These are phyloP conservation scores for Plotosus lineatus DNA, from an alignment of 2,113 vertebrate genomes.

Conservation along the genomic window DNA sequence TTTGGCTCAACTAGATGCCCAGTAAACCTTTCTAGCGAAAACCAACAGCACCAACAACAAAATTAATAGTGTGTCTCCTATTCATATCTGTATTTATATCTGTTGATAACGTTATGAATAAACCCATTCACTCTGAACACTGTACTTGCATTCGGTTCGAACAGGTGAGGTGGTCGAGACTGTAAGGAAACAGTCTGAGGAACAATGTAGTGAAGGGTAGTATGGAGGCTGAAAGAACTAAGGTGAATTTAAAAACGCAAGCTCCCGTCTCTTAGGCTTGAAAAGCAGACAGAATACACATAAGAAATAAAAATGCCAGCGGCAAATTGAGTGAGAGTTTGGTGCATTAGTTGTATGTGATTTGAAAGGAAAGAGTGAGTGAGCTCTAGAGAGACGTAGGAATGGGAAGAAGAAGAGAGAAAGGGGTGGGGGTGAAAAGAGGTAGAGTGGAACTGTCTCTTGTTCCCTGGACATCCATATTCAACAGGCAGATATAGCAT, in stretches of 20 bases:
- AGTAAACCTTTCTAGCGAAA: too few relatives aligned
- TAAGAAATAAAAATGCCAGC: constrained; percentile 17
- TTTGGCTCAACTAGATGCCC: not conserved
- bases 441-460: constrained; percentile 39
- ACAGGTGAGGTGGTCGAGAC: not conserved
- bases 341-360: constrained; percentile 23
- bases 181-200: not conserved
- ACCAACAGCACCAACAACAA: not conserved
- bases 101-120: too few relatives aligned
- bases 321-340: constrained; percentile 21
- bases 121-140: too few relatives aligned
- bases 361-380: constrained; percentile 18
- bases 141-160: too few relatives aligned
- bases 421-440: constrained; percentile 8
- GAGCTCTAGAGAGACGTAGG: not conserved
- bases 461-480: constrained; percentile 44
- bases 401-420: not conserved
- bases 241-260: not conserved
- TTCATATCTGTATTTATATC: not conserved
- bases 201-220: not conserved
- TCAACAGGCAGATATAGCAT: constrained; percentile 41
- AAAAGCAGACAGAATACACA: constrained; percentile 18
- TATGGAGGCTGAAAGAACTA: not conserved
- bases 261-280: not conserved
- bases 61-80: not conserved